Base-by-base conservation (phyloP, 2,797 vertebrate species). In the Sparidentex hasta region DNA sequence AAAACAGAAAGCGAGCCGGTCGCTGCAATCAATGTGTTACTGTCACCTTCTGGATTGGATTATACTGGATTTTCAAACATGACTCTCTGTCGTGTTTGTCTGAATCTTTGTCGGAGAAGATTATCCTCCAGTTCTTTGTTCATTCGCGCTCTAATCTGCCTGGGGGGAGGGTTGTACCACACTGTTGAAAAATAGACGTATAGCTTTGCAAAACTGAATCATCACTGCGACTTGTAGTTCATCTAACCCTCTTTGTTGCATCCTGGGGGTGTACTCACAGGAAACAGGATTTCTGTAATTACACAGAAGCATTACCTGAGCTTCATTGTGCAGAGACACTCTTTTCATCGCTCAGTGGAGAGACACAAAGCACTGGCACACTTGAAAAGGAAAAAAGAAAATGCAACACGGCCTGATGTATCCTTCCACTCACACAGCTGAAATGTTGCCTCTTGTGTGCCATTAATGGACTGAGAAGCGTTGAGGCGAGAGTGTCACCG, bases 401-500 rank as follows among this genome's bases (percentile, higher is more conserved):
- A 14, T 20, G 5, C 56, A 68, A 71, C 58, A 46, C 57, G 33
- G 77, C 55, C 69, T 66, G 55, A 72, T 81, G 71, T 65, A 27
- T 69, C 77, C 63, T 71, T 74, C 56, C 74, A 70, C 80, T 82
- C 47, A 59, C 27, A 48, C 65, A 46, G 73, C 74, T 81, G 57
- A 75, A 82, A 76, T 85, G 67, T 73, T 82, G 33, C 67, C 83
- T 65, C 76, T 74, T 68, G 46, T 81, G 67, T 61, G 51, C 54
- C 84, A 82, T 71, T 81, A 83, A 87, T 63, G 55, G 81, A 80
- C 63, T 85, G 29, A 88, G 65, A 84, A 79, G 67, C 82, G 71
- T 86, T 47, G 78, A 74, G 72, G 29, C 43, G 3, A 74, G 78
- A 64, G 70, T 20, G 64, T 71, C 62, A 66, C 77, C 29, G 62